Evolutionary conservation across 2,888 invertebrate species (phyloP), one percentile per base, ranked within the genome.

Genomic region (Lasioglossum malachurum): DNA sequence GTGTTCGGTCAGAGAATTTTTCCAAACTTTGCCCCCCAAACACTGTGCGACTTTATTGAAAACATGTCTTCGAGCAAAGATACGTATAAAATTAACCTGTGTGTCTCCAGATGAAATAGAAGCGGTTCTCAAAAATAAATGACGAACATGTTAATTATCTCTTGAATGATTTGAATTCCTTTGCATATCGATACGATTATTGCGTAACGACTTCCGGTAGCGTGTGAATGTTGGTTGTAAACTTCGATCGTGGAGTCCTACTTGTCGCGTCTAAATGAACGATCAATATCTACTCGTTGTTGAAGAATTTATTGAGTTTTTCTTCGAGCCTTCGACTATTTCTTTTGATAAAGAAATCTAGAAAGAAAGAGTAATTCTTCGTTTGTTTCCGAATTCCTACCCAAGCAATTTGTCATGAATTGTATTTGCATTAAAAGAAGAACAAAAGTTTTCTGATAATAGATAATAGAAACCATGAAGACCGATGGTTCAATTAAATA

Each of bases 211-310:
- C 38, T 78, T 71, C n/a, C 44, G 46, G 10, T 23, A 14, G 2
- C 31, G 38, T 16, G 77, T 31, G 16, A 46, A 19, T 64, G 35
- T 38, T 49, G 14, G 16, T 38, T 35, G 35, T 49, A 27, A 69
- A 35, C 35, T 16, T 69, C 38, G 49, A 38, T 49, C 77, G 38
- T 14, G 69, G 12, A n/a, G 23, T 41, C 23, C 46, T 14, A 41
- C 7, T 31, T 31, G 10, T n/a, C 35, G n/a, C 2, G 38, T 78
- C 44, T 27, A 12, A 23, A 75, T 60, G 44, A 16, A 41, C 41
- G 44, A 41, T 71, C 35, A 41, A 5, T 27, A 16, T 38, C 27
- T 53, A 19, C 78, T 78, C 71, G 71, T 78, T 78, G 78, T 78
- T 78, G 78, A 71, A 53, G 53, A 23, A 31, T 12, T 19, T 10